Evolutionary conservation across 2,888 invertebrate species (phyloP), one percentile per base, ranked within the genome.

Genomic region (Synanthedon vespiformis): DNA sequence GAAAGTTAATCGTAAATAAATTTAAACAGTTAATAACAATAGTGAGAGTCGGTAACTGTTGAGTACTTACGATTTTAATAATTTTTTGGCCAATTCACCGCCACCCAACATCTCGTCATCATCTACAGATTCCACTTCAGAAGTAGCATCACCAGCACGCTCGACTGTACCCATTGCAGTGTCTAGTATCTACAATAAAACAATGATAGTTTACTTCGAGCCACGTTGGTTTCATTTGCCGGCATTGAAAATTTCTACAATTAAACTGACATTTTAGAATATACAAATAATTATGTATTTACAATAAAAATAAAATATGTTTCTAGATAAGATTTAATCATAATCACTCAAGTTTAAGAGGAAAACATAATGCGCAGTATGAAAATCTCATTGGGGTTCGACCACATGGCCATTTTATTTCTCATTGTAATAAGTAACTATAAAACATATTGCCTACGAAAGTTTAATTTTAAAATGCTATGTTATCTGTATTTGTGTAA

Each of bases 71-170:
- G 44, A 44, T 44, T 44, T 81, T 74, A 83, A 68, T 59, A 84
- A 72, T 63, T 83, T 79, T 64, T 79, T 75, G 54, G 86, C 74
- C 62, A 82, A 65, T 70, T 85, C 84, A 48, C 88, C 89, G 52
- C 89, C 89, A 50, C 88, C 84, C 16, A 86, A 82, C 49, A 88
- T 88, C 65, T 89, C 90, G 61, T 90, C 90, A 53, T 92, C 92
- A 57, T 91, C 92, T 41, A 90, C 89, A 48, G 92, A 91, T 71
- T 92, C 92, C 65, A 91, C 80, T 58, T 90, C 91, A 55, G 91
- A 91, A 56, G 90, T 89, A 68, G 90, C 89, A 72, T 92, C 91
- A 57, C 89, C 90, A 66, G 89, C 88, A 62, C 89, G 90, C 70
- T 92, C 91, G 63, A 92, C 90, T 63, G 90, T 88, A 80, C 90